phyloP scores from a whole-genome alignment of 2,113 vertebrate species.

The Myotis yumanensis region DNA sequence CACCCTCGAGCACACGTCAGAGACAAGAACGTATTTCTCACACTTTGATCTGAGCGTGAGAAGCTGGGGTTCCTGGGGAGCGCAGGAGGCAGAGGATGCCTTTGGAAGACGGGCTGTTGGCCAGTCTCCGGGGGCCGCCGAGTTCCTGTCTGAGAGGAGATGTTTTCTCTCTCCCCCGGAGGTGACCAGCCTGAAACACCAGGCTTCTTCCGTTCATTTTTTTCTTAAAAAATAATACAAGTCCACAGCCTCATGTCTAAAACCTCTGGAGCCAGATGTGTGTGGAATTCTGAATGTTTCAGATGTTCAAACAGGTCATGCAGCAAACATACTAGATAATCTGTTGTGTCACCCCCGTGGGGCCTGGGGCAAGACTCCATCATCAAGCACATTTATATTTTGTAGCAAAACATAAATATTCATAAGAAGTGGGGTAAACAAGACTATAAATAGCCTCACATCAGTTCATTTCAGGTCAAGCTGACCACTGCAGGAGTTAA shows the following conservation, averaged over 20 bases:
- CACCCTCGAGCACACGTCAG: background rate
- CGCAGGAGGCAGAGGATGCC: background rate
- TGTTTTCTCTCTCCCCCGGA: background rate
- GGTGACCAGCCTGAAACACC: background rate
- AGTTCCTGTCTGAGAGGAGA: background rate
- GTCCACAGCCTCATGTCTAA: background rate
- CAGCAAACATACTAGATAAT: background rate
- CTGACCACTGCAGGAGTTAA: background rate
- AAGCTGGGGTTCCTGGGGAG: background rate
- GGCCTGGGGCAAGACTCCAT: background rate
- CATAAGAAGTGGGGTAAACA: background rate
- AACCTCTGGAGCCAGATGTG: background rate
- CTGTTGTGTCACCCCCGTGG: background rate
- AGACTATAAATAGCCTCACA: background rate
- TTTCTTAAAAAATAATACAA: background rate
- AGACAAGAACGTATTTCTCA: conserved; percentile 17
- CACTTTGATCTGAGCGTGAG: background rate
- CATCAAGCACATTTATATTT: conserved; percentile 19
- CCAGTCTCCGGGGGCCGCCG: background rate
- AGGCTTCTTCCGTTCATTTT: background rate
- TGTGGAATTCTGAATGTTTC: background rate
- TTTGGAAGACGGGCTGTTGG: conserved; percentile 1
- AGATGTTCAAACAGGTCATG: background rate
- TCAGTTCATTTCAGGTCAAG: conserved; percentile 10
- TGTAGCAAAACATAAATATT: conserved; percentile 25